Conservation (phyloP, 2,888 invertebrate genomes). For the Microctonus aethiopoides region DNA sequence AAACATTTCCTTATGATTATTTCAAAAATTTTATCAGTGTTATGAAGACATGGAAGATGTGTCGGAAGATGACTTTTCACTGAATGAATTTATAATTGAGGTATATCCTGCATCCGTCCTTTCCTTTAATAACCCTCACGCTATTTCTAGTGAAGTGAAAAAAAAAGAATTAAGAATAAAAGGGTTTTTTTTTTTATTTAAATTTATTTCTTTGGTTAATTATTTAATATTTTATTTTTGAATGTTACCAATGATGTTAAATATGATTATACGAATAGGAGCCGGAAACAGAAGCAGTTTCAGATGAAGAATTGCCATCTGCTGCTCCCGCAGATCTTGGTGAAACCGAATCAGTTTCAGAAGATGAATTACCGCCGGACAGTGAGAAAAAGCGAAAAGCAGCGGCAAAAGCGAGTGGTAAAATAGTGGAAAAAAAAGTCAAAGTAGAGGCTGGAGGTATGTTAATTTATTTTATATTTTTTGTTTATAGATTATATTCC, state of each 20-base stretch:
- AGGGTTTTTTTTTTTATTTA: neutral
- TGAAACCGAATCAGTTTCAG: constrained; percentile 87
- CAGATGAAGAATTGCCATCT: constrained; percentile 83
- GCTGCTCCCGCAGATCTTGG: constrained; percentile 81
- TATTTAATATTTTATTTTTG: constrained; percentile 12
- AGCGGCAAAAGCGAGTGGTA: constrained; percentile 66
- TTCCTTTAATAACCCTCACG: constrained; percentile 4
- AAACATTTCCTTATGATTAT: constrained; percentile 11
- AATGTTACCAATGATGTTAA: constrained; percentile 6
- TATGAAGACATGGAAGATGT: constrained; percentile 53
- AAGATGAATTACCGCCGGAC: constrained; percentile 81
- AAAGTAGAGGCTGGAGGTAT: constrained; percentile 66
- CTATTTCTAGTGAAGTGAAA: neutral
- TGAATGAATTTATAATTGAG: constrained; percentile 47
- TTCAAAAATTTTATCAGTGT: constrained; percentile 33
- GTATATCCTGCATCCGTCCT: constrained; percentile 40
- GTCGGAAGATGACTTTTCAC: constrained; percentile 53
- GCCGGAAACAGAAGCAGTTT: constrained; percentile 86
- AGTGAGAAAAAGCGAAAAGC: constrained; percentile 70
- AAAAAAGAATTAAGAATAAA: neutral
- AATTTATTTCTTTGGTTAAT: neutral
- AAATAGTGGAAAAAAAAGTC: constrained; percentile 61
- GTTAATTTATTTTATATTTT: constrained; percentile 29
- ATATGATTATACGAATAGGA: constrained; percentile 66
- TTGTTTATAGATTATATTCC: too few relatives aligned